Percentiles rank a stretch among this genome's conserved stretches.
Conservation (phyloP, 2,113 vertebrate genomes). For the Sinocyclocheilus anshuiensis region DNA sequence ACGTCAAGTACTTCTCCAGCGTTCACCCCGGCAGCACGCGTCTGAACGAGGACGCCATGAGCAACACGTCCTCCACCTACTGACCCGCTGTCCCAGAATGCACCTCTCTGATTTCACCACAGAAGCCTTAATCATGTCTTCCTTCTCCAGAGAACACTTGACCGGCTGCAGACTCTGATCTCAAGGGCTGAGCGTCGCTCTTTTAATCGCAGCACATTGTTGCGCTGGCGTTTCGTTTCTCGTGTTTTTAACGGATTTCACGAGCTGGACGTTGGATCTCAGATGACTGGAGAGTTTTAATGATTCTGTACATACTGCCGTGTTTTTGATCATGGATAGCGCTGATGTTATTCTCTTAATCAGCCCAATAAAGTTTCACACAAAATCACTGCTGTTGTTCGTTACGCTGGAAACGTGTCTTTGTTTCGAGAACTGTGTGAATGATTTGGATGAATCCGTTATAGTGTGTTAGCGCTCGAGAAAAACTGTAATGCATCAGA, state of each 20-base stretch:
- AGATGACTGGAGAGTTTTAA: background rate
- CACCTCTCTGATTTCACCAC: constrained; percentile 64
- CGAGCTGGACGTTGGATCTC: no score
- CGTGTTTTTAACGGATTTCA: background rate
- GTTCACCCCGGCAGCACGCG: constrained; percentile 82
- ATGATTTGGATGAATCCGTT: no score
- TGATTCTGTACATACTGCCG: background rate
- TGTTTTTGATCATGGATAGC: background rate
- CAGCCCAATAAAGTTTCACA: background rate
- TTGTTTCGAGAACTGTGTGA: no score
- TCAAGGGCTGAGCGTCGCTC: background rate
- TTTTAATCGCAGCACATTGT: constrained; percentile 16
- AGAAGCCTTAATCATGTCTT: constrained; percentile 92
- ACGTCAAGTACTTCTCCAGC: constrained; percentile 88
- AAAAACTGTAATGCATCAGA: no score
- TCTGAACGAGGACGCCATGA: constrained; percentile 85
- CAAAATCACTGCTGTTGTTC: background rate
- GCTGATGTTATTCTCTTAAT: background rate
- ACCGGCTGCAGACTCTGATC: background rate
- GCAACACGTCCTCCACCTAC: constrained; percentile 88
- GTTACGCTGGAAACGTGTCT: no score
- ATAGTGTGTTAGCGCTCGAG: no score
- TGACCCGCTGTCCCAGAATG: constrained; percentile 61
- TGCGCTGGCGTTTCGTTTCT: background rate
- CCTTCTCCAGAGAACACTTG: constrained; percentile 63